Base-by-base conservation (phyloP, 2,888 invertebrate species). In the Autographa pulchrina region DNA sequence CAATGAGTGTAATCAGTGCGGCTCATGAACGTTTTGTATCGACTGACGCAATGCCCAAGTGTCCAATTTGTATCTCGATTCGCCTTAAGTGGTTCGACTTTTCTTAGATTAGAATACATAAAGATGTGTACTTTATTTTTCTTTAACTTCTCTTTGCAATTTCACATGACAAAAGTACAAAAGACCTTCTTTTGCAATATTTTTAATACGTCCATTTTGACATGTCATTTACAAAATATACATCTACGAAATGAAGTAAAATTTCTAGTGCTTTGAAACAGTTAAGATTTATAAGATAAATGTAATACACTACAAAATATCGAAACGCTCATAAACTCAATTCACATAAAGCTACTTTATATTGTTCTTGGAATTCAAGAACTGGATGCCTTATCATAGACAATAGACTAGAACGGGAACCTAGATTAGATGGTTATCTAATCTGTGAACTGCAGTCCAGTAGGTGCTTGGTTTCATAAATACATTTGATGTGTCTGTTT, bases 11-110 rank as follows among this genome's bases (percentile, higher is more conserved):
- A 94, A 94, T 94, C 93, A 93, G 90, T 89, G 89, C 84, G 84
- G 86, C 89, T 91, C 91, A 89, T 90, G 90, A 92, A 88, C 89
- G 89, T 84, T 90, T 89, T 83, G 91, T 91, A 89, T 91, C 90
- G 88, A 89, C 92, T 95, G 95, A 95, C 94, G 95, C 93, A 94
- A 94, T 89, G 85, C 79, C 84, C 93, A 90, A 91, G 92, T 92
- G 94, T 92, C 92, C 94, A 94, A 95, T 94, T 94, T 94, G 94
- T 93, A 92, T 91, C 93, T 92, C 90, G 88, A 89, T 88, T 91
- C 86, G 85, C 88, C 86, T 92, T 91, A 94, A 95, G 93, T 94
- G 95, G 92, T 92, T 90, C 88, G 92, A 93, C 91, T 94, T 93
- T 91, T 91, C 91, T 91, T 92, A 93, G 94, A 93, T 93, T 92